These are phyloP conservation scores for Ceratoteleas bidentatus DNA, from an alignment of 1,140 invertebrate genomes.

Conservation along the genomic window DNA sequence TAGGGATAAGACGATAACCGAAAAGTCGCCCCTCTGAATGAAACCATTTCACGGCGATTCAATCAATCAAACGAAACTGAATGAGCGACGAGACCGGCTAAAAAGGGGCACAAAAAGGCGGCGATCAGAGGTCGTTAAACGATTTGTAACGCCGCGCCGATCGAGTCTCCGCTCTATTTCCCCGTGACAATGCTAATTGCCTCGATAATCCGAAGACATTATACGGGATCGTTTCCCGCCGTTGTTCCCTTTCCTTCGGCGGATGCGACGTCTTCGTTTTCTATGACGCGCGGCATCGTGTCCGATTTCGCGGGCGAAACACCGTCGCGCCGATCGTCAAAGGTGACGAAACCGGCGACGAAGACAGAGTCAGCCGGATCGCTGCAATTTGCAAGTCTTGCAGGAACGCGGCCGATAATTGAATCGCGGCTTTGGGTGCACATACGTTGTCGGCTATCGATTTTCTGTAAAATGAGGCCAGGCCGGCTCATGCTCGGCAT, in stretches of 20 bases:
- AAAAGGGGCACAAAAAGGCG: no score
- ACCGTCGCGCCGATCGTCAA: constrained; percentile 3
- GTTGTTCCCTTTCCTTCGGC: no score
- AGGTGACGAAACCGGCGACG: no score
- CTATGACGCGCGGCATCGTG: constrained; percentile 7
- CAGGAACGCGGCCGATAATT: constrained; percentile 17
- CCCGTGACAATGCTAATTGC: constrained; percentile 27
- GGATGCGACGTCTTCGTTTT: not conserved
- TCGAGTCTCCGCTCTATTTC: constrained; percentile 8
- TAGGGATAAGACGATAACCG: not conserved
- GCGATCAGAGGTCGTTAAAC: no score
- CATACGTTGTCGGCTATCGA: constrained; percentile 35
- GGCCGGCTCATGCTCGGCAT: constrained; percentile 23
- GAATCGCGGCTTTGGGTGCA: constrained; percentile 20
- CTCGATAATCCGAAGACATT: constrained; percentile 12
- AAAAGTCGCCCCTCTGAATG: no score
- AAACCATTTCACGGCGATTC: no score
- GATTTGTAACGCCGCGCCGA: no score
- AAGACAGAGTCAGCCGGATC: not conserved
- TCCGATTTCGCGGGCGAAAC: constrained; percentile 15
- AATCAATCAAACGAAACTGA: no score
- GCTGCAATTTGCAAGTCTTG: not conserved
- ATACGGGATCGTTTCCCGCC: constrained; percentile 1
- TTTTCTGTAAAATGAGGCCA: constrained; percentile 59
- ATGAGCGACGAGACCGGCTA: no score